Base-by-base conservation (phyloP, 2,113 vertebrate species). In the Channa argus region DNA sequence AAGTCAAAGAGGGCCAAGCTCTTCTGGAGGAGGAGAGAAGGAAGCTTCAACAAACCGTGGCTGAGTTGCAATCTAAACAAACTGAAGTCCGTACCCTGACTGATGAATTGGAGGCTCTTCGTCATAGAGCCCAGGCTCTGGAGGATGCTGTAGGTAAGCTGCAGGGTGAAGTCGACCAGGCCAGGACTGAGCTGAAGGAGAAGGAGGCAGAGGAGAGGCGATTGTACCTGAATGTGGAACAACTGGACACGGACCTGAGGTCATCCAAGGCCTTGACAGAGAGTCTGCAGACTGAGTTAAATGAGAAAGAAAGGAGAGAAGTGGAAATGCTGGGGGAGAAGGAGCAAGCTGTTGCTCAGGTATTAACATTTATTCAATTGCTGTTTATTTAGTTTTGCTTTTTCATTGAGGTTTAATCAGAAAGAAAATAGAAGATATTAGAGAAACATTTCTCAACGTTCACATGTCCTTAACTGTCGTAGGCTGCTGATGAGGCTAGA, bases 231-330 rank as follows among this genome's bases (percentile, higher is more conserved):
- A 94, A 58, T 11, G 92, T 93, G 84, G 96, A 98, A 83, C 96
- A 98, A 63, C 93, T 97, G 8, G 94, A 96, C 72, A 92, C 95
- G 0, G 97, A 99, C 85, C 92, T 99, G 79, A 93, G 93, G 41
- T 93, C 94, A 39, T 97, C 96, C 37, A 97, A 94, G 82, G 89
- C 89, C 0, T 87, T 98, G 49, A 96, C 92, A 0, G 92, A 94
- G 72, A 93, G 77, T 12, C 91, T 99, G 60, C 96, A 97, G 63
- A 89, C 88, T 12, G 95, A 96, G 89, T 89, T 95, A 41, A 90
- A 91, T 8, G 89, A 90, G 73, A 98, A 98, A 85, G 97, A 99
- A 45, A 94, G 92, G 67, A 95, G 95, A 77, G 96, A 98, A 54
- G 67, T 98, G 59, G 92, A 91, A 71, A 93, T 99, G 59, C 91